Percentiles rank a stretch among this genome's conserved stretches.
These are phyloP conservation scores for Serranus cabrilla DNA, from an alignment of 2,797 vertebrate species.

Conservation along the genomic window DNA sequence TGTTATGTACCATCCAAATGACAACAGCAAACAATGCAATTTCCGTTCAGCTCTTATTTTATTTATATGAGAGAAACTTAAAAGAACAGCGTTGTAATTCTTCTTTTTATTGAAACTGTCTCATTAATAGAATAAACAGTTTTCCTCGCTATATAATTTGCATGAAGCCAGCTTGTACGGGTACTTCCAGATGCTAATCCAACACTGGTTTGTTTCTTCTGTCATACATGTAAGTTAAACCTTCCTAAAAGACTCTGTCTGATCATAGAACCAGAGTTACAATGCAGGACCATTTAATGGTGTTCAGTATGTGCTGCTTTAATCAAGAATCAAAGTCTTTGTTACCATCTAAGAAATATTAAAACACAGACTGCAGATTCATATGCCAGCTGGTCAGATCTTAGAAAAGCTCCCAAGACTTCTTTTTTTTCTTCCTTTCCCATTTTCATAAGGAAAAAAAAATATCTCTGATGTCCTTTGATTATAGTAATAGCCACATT, in stretches of 20 bases:
- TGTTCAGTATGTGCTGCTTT: constrained; percentile 14
- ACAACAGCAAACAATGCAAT: too few species aligned
- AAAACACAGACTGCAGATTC: constrained; percentile 32
- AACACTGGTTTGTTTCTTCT: neutral
- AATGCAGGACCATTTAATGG: neutral
- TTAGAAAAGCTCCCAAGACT: constrained; percentile 4
- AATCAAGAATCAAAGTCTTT: constrained; percentile 43
- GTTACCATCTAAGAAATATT: constrained; percentile 19
- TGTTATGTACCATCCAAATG: too few species aligned
- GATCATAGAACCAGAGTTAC: constrained; percentile 16
- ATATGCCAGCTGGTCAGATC: constrained; percentile 36
- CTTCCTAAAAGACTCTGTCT: neutral
- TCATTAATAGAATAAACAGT: neutral
- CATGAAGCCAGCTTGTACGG: fast-evolving
- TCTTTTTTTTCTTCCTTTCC: constrained; percentile 9
- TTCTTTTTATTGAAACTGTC: neutral
- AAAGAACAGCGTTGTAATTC: too few species aligned
- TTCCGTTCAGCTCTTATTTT: too few species aligned
- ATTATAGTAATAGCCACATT: constrained; percentile 60
- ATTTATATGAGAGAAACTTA: too few species aligned
- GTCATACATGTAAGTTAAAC: neutral
- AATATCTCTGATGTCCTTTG: constrained; percentile 38
- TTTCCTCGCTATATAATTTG: neutral
- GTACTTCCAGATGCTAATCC: constrained; percentile 13
- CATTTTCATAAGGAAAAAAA: constrained; percentile 14